These are phyloP conservation scores for Branchinecta sandiegonensis DNA, from an alignment of 2,888 invertebrate genomes.

Conservation along the genomic window DNA sequence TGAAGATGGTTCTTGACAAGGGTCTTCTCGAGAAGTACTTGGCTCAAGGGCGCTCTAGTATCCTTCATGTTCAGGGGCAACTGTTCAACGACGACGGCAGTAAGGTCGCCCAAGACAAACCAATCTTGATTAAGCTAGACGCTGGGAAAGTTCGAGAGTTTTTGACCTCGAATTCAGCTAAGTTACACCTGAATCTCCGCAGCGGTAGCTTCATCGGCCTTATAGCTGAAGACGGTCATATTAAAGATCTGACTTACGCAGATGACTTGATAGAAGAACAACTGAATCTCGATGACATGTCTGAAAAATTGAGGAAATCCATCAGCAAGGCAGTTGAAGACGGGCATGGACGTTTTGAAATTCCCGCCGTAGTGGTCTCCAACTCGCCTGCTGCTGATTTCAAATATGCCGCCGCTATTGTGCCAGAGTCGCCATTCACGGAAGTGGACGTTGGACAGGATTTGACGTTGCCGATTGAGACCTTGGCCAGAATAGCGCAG, in stretches of 20 bases:
- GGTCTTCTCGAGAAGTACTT: neutral
- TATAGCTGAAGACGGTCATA: neutral
- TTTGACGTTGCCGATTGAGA: neutral
- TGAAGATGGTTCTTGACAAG: neutral
- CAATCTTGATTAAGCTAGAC: neutral
- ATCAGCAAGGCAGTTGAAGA: neutral
- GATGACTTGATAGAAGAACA: neutral
- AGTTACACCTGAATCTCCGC: neutral
- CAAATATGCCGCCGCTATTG: neutral
- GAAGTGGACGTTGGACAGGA: neutral
- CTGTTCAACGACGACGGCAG: neutral
- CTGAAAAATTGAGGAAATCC: neutral
- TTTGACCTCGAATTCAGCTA: neutral
- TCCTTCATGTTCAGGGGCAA: neutral
- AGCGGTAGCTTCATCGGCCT: neutral
- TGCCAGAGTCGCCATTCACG: neutral
- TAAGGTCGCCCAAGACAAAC: neutral
- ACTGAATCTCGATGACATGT: neutral
- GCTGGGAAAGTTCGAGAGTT: neutral
- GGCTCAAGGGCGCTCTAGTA: neutral
- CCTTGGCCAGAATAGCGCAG: neutral
- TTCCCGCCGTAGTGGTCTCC: neutral
- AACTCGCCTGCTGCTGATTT: neutral
- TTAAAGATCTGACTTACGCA: neutral
- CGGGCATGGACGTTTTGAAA: slow-evolving; percentile 2